Evolutionary conservation across 2,888 invertebrate species (phyloP), one percentile per base, ranked within the genome.

Genomic region (Onthophagus sagittarius): DNA sequence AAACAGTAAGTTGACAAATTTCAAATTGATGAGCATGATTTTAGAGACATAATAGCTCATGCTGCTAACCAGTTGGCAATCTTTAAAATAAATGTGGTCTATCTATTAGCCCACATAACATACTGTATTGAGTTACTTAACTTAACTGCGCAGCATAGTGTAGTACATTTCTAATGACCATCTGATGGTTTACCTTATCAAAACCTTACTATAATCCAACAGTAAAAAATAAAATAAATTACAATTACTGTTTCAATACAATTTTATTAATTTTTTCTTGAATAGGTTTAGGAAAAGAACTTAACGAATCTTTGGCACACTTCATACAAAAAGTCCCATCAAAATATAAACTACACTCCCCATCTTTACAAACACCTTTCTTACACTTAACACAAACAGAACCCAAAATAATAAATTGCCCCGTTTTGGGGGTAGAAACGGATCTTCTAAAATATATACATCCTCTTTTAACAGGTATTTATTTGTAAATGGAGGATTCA

Each of bases 381-480:
- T 86, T 83, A 85, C 97, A 97, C 15, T 87, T 79, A 23, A 86
- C 84, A 84, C 96, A 96, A 81, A 94, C 90, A 9, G 91, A 88
- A 1, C 96, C 97, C 14, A 96, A 81, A 2, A 94, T 88, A 75
- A 95, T 85, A 80, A 92, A 91, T 84, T 95, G 93, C n/a, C 92
- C 90, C 82, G 89, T 91, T 72, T 90, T 5, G 91, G 90, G 0
- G 92, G 89, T 79, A 90, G 89, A 82, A 96, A 96, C 0, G 96
- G 96, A 85, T 96, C 96, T 81, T 92, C 93, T 89, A 94, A 92
- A 0, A 95, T 85, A 84, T 92, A 97, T 76, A 90, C 91, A 39
- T 93, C 89, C 82, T 94, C 94, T 77, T 88, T 86, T 72, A 95
- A 89, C 53, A 86, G 83, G 62, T 94, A 86, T 74, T 90, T 89